These are phyloP conservation scores for Notodonta ziczac DNA, from an alignment of 2,888 invertebrate species.

Conservation along the genomic window DNA sequence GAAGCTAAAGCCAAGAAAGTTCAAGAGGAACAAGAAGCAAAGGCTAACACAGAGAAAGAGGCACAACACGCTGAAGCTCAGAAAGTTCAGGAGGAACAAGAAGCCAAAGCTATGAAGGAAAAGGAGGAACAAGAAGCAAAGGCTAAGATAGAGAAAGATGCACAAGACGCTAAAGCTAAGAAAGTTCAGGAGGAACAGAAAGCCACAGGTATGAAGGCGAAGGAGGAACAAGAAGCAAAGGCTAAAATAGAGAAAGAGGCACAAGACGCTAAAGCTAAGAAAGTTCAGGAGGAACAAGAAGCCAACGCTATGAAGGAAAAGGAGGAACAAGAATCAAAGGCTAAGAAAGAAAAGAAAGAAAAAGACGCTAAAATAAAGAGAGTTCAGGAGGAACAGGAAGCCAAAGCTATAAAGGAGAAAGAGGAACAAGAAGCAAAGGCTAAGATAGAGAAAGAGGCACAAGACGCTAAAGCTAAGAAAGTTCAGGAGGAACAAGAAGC, in stretches of 20 bases:
- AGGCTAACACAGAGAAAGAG: conserved; percentile 9
- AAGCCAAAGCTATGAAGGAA: not conserved
- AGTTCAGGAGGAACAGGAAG: conserved; percentile 14
- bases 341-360: conserved; percentile 11
- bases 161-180: not conserved
- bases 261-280: conserved; percentile 11
- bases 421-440: not conserved
- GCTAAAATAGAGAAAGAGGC: conserved; percentile 6
- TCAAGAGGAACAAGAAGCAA: conserved; percentile 16
- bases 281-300: not conserved
- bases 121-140: conserved; percentile 18
- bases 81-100: not conserved
- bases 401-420: not conserved
- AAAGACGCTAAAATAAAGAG: conserved; percentile 9
- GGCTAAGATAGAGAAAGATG: not conserved
- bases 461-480: not conserved
- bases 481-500: not conserved
- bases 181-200: not conserved
- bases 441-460: not conserved
- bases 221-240: not conserved
- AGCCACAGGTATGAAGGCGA: not conserved
- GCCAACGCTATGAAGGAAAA: no score
- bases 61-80: conserved; percentile 16
- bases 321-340: conserved; percentile 7
- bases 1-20: not conserved